Conservation (phyloP, 2,113 vertebrate species). For the Cochlearius cochlearius region DNA sequence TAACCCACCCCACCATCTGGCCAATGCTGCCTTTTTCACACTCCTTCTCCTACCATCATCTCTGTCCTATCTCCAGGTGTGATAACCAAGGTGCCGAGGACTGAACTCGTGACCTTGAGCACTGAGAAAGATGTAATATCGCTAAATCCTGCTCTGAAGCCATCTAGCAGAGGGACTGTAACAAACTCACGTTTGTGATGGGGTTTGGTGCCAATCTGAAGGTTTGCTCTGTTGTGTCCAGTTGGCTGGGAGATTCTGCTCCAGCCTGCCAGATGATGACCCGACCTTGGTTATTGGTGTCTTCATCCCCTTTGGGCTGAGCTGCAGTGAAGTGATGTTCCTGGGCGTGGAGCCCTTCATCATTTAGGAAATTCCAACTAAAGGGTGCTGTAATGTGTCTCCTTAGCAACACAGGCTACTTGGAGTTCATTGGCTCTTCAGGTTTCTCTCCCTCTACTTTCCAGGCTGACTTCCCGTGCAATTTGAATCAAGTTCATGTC, state of each 20-base stretch:
- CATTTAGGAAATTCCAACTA: background rate
- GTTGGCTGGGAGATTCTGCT: background rate
- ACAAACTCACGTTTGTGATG: accelerated
- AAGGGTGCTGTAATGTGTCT: background rate
- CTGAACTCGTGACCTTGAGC: background rate
- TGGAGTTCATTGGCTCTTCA: background rate
- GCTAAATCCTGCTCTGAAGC: background rate
- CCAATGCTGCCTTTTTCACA: background rate
- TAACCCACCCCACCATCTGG: background rate
- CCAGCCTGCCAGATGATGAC: background rate
- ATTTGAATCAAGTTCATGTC: background rate
- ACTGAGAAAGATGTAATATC: background rate
- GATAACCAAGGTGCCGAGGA: background rate
- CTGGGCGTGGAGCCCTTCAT: background rate
- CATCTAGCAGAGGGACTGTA: background rate
- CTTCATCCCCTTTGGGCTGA: background rate
- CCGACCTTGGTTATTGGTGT: background rate
- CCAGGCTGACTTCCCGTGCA: background rate
- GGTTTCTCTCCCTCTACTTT: background rate
- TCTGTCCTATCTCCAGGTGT: background rate
- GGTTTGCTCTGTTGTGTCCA: background rate
- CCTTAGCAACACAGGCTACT: constrained; percentile 23
- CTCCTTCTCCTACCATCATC: background rate
- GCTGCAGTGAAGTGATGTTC: background rate
- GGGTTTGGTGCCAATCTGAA: background rate